Conservation (phyloP, 2,113 vertebrate species). For the Ctenomys sociabilis region DNA sequence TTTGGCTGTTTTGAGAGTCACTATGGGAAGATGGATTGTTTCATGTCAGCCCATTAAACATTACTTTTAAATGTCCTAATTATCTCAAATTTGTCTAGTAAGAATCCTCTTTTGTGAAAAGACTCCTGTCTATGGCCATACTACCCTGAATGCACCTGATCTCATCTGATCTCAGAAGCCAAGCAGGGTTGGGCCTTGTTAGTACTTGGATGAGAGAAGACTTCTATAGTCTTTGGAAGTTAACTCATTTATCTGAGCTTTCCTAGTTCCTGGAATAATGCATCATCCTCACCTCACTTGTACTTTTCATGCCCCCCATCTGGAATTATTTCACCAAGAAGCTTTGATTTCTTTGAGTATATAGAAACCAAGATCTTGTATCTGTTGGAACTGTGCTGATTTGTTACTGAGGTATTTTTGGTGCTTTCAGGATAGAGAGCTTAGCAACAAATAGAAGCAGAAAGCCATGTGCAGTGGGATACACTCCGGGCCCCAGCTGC, state of each 20-base stretch:
- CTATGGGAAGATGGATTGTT: not conserved
- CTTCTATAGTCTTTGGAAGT: not conserved
- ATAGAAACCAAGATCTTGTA: not conserved
- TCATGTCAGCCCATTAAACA: not conserved
- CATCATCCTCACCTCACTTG: not conserved
- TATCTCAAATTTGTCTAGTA: not conserved
- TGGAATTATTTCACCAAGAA: slow-evolving; percentile 15
- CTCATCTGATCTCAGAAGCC: no score
- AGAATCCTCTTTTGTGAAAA: not conserved
- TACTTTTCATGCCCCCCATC: not conserved
- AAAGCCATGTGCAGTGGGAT: not conserved
- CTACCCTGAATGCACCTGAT: no score
- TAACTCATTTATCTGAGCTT: not conserved
- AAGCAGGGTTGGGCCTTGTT: no score
- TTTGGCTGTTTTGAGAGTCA: not conserved
- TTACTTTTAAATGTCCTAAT: not conserved
- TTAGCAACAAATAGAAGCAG: not conserved
- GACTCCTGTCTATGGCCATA: no score
- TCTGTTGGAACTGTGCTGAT: not conserved
- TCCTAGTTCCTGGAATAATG: not conserved
- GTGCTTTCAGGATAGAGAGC: not conserved
- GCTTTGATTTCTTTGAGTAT: not conserved
- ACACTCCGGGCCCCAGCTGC: not conserved
- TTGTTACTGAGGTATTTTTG: not conserved
- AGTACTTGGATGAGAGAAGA: no score